A percentile compares a stretch with the other conserved stretches of the same genome.
phyloP scores from a whole-genome alignment of 2,113 vertebrate species.

The Drymodes brunneopygia region DNA sequence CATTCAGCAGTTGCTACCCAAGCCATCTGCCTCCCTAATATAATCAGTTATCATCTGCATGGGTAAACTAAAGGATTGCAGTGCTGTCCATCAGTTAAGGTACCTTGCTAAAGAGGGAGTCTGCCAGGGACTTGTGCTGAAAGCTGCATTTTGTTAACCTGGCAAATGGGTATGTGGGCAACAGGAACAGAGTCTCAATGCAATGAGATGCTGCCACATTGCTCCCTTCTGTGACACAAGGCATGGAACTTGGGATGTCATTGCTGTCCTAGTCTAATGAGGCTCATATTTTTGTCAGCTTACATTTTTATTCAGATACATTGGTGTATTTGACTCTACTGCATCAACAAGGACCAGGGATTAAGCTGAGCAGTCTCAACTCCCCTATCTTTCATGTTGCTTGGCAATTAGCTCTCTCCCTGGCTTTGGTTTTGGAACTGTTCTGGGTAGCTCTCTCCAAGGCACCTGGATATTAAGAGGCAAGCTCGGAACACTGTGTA shows the following conservation, averaged over 20 bases:
- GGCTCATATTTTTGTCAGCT: not conserved
- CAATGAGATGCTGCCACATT: not conserved
- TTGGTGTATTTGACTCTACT: not conserved
- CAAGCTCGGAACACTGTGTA: not conserved
- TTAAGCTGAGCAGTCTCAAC: not conserved
- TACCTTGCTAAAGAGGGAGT: not conserved
- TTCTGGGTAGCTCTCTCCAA: not conserved
- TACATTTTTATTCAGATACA: not conserved
- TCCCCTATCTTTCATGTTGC: not conserved
- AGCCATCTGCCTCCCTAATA: not conserved
- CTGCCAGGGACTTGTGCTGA: not conserved
- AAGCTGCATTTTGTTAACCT: not conserved
- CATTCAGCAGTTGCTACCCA: not conserved
- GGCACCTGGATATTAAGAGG: not conserved
- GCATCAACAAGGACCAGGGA: not conserved
- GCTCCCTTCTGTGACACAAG: not conserved
- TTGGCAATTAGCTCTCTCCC: not conserved
- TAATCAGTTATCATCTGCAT: not conserved
- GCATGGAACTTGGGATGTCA: rapidly evolving
- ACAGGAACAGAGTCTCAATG: not conserved
- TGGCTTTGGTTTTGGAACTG: not conserved
- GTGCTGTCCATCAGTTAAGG: not conserved
- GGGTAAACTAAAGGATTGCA: not conserved
- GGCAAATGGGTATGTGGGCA: rapidly evolving
- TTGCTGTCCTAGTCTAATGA: not conserved